These are phyloP conservation scores for Cancer borealis DNA, from an alignment of 2,888 invertebrate genomes.

Conservation along the genomic window DNA sequence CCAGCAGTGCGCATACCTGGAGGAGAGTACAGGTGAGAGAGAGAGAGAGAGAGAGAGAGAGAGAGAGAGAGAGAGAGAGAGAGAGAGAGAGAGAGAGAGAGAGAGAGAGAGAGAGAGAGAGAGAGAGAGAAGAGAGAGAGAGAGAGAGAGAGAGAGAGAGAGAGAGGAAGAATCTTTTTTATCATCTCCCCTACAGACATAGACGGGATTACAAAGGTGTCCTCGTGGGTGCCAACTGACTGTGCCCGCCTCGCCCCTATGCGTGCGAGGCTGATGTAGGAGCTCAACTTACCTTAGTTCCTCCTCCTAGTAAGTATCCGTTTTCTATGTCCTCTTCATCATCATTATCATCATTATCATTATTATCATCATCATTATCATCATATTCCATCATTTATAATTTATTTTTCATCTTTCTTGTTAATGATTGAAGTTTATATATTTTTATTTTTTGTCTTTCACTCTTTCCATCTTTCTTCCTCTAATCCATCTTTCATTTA, in stretches of 20 bases:
- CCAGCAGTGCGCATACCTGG: slow-evolving; percentile 47
- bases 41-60: slow-evolving; percentile 41
- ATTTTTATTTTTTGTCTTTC: background rate
- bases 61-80: slow-evolving; percentile 51
- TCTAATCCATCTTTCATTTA: background rate
- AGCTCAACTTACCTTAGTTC: slow-evolving; percentile 6
- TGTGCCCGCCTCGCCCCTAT: slow-evolving; percentile 53
- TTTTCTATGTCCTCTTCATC: background rate
- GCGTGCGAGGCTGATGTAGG: slow-evolving; percentile 62
- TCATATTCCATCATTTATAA: background rate
- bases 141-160: background rate
- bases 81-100: slow-evolving; percentile 24
- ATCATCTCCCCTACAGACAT: background rate
- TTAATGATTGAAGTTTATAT: background rate
- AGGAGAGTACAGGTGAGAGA: slow-evolving; percentile 50
- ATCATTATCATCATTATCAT: background rate
- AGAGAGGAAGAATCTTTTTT: background rate
- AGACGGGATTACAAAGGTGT: background rate
- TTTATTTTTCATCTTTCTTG: background rate
- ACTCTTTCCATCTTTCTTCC: background rate
- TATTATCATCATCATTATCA: too few relatives aligned
- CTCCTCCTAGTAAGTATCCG: slow-evolving; percentile 54
- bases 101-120: slow-evolving; percentile 5
- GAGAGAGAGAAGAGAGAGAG: slow-evolving; percentile 40
- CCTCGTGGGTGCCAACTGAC: slow-evolving; percentile 59